Base-by-base conservation (phyloP, 2,888 invertebrate genomes). In the Macrosiphum euphorbiae region DNA sequence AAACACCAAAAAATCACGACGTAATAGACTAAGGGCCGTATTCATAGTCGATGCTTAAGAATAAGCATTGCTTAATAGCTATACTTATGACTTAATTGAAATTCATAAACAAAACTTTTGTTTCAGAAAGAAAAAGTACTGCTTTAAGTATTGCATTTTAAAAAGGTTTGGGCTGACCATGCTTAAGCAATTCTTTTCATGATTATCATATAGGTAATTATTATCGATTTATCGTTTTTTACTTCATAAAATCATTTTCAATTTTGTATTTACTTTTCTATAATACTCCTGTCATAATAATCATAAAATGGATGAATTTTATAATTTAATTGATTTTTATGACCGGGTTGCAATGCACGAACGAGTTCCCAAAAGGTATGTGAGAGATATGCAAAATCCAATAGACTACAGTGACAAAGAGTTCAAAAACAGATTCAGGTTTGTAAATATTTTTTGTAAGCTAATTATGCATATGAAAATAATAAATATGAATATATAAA, bases 321-420 rank as follows among this genome's bases (percentile, higher is more conserved):
- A n/a, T 16, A 50, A 90, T 47, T 90, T 90, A 47, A 50, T 90
- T 50, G 78, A 90, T 50, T 67, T 78, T 90, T 78, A 90, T 78
- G n/a, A 90, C 78, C 50, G 50, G 3, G 67, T 78, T 78, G 78
- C 24, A 24, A 44, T 44, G 16, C 55, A 78, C 35, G 78, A 78
- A 84, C 50, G 78, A 11, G 78, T 90, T 78, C 78, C 52, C 35
- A 90, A 90, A 90, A 78, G 24, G 24, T 90, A 90, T 78, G 10
- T 90, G 24, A 52, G 52, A 41, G 78, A 90, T 41, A 90, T 90
- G 90, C 50, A 90, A 84, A 90, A 90, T 78, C 78, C 90, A 10
- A 90, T 90, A 5, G 52, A 90, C 26, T 90, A 90, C 35, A 78
- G 35, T 24, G 90, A 90, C 41, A 84, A 52, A 90, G 50, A 78